Conservation (phyloP, 2,113 vertebrate species). For the Hystrix cristata region DNA sequence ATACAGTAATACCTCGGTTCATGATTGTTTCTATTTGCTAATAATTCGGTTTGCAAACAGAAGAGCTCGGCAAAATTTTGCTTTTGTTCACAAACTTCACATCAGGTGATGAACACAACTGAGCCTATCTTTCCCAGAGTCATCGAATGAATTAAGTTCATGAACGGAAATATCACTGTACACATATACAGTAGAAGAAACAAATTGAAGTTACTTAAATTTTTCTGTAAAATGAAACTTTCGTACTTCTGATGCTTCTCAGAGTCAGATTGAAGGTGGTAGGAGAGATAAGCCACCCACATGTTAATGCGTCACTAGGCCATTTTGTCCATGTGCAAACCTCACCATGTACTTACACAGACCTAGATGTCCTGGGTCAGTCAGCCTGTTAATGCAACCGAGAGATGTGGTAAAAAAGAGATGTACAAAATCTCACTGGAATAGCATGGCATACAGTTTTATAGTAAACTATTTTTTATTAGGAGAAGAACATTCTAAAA, state of each 20-base stretch:
- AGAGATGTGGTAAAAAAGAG: not conserved
- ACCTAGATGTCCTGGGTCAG: not conserved
- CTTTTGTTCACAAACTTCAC: not conserved
- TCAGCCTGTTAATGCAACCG: not conserved
- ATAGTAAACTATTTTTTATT: not conserved
- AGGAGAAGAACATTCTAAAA: not conserved
- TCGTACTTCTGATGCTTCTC: not conserved
- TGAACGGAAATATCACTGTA: not conserved
- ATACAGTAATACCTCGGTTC: not conserved
- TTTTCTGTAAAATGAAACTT: constrained; percentile 10
- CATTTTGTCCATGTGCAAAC: not conserved
- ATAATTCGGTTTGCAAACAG: not conserved
- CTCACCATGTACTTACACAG: not conserved
- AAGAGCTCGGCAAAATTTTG: not conserved
- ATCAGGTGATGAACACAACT: not conserved
- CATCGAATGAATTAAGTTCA: not conserved
- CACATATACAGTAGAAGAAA: not conserved
- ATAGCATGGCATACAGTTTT: not conserved
- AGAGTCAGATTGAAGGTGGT: not conserved
- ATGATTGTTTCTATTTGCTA: not conserved
- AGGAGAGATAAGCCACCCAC: not conserved
- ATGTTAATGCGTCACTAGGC: not conserved
- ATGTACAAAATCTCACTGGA: not conserved
- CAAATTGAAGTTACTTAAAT: not conserved
- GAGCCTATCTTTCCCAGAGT: not conserved